These are phyloP conservation scores for Motacilla alba DNA, from an alignment of 2,113 vertebrate genomes.

Conservation along the genomic window DNA sequence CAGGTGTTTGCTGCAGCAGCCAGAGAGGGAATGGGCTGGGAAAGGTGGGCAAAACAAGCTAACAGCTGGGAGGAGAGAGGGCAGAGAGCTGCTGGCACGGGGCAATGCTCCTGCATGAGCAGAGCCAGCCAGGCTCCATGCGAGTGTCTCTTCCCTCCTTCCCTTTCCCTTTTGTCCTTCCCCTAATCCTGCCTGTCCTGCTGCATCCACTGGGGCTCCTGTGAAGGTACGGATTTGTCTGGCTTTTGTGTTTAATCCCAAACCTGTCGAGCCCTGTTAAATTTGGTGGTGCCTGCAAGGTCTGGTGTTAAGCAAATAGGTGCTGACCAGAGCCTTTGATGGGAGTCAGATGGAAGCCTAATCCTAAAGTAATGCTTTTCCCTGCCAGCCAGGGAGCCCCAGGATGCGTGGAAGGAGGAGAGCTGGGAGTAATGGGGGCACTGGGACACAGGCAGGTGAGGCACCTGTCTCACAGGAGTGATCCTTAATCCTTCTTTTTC, in stretches of 20 bases:
- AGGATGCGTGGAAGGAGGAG: background rate
- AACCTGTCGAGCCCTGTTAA: conserved; percentile 68
- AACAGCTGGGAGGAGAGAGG: background rate
- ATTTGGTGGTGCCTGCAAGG: conserved; percentile 67
- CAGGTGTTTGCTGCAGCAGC: background rate
- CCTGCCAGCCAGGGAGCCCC: background rate
- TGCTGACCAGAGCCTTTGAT: conserved; percentile 65
- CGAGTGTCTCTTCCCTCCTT: background rate
- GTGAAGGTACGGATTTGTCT: conserved; percentile 64
- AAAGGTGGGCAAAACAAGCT: background rate
- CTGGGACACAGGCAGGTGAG: accelerated
- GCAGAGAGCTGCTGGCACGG: background rate
- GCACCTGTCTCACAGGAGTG: background rate
- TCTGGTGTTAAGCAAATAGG: conserved; percentile 68
- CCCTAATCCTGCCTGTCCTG: background rate
- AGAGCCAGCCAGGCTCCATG: background rate
- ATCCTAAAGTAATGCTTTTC: conserved; percentile 58
- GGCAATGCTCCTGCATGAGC: background rate
- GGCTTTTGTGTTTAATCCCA: conserved; percentile 69
- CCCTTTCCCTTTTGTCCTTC: background rate
- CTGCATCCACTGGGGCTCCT: background rate
- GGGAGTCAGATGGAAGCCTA: conserved; percentile 58
- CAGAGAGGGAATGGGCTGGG: background rate
- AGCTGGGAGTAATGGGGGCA: background rate
- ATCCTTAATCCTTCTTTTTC: background rate